Evolutionary conservation across 1,140 invertebrate species (phyloP).

Genomic region (Heliconius hermathena): DNA sequence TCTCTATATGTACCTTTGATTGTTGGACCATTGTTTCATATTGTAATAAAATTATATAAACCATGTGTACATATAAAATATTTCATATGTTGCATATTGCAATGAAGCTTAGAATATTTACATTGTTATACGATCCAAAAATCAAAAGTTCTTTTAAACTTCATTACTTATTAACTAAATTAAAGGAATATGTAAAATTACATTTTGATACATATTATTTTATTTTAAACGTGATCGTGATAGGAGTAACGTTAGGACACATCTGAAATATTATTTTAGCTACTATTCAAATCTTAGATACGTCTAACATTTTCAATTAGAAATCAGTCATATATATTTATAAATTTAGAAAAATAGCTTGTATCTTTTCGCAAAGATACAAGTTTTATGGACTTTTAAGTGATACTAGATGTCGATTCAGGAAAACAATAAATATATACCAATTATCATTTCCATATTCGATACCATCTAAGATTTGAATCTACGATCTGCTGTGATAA

Average conservation of each 20-base stretch:
- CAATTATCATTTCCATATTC: neutral
- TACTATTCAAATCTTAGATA: constrained; percentile 19
- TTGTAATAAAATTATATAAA: neutral
- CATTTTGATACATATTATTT: constrained; percentile 10
- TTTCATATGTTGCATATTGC: neutral
- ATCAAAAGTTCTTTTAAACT: constrained; percentile 32
- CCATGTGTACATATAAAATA: neutral
- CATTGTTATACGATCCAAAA: constrained; percentile 27
- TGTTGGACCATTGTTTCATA: constrained; percentile 29
- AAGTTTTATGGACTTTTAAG: neutral
- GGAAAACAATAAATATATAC: neutral
- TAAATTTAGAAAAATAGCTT: neutral
- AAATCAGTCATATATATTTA: neutral
- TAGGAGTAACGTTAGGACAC: neutral
- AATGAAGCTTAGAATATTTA: neutral
- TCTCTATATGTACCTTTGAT: constrained; percentile 36
- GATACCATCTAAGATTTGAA: constrained; percentile 16
- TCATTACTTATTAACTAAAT: neutral
- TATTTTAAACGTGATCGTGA: constrained; percentile 1
- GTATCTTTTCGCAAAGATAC: neutral
- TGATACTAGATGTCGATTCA: neutral
- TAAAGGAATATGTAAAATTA: constrained; percentile 24
- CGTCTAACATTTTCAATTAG: neutral
- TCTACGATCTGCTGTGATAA: constrained; percentile 75
- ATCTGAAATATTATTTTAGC: neutral